These are phyloP conservation scores for Coleophora deauratella DNA, from an alignment of 2,888 invertebrate species.

Conservation along the genomic window DNA sequence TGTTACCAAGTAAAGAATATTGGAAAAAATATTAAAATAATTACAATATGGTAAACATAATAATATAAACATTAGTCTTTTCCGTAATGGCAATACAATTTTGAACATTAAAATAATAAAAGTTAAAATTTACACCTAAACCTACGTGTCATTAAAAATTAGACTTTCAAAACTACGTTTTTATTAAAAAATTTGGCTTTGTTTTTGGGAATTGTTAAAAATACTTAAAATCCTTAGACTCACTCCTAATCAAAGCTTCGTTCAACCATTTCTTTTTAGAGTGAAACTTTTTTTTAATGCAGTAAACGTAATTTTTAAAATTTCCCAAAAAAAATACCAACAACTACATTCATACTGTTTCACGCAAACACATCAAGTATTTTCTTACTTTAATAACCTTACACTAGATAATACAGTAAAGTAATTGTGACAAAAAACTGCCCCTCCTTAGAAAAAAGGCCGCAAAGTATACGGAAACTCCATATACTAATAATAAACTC, in stretches of 20 bases:
- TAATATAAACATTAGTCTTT: slow-evolving; percentile 66
- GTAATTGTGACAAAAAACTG: slow-evolving; percentile 29
- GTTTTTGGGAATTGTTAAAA: slow-evolving; percentile 11
- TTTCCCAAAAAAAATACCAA: neutral
- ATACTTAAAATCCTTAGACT: neutral
- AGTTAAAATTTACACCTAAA: neutral
- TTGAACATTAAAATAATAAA: slow-evolving; percentile 61
- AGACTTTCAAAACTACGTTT: neutral
- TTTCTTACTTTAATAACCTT: neutral
- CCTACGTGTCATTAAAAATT: neutral
- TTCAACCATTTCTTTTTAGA: neutral
- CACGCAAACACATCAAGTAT: neutral
- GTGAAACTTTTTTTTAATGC: neutral
- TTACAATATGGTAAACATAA: slow-evolving; percentile 40
- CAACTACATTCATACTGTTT: neutral
- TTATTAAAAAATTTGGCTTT: slow-evolving; percentile 8
- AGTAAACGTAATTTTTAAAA: neutral
- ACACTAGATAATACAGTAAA: slow-evolving; percentile 8
- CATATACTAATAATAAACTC: no score
- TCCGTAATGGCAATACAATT: slow-evolving; percentile 67
- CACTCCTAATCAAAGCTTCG: no score
- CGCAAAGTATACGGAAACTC: no score
- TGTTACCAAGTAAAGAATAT: neutral
- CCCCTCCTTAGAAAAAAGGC: no score
- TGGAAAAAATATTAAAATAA: slow-evolving; percentile 11